Evolutionary conservation across 2,888 invertebrate genomes (phyloP).

Genomic region (Caenorhabditis sp.): DNA sequence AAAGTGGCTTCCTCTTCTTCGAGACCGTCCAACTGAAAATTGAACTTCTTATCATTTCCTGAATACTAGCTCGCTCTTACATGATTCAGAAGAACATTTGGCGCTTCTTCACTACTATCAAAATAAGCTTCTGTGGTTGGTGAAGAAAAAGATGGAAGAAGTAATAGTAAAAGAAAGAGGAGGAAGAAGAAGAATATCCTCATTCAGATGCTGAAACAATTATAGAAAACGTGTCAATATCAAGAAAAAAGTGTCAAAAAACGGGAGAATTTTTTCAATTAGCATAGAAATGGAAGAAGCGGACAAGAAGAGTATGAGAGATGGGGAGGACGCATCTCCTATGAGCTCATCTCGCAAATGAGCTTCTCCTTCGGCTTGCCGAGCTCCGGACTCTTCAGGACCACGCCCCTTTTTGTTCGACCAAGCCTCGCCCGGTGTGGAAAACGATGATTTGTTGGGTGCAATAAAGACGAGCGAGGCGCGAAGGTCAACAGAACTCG

Average conservation of each 20-base stretch:
- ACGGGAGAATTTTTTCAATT: slow-evolving; percentile 23
- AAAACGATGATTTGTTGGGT: slow-evolving; percentile 43
- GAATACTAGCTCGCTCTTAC: slow-evolving; percentile 8
- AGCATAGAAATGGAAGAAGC: slow-evolving; percentile 2
- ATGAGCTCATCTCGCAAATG: slow-evolving; percentile 52
- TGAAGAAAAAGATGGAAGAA: too few species aligned
- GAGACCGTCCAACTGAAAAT: slow-evolving; percentile 33
- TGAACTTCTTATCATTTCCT: background rate
- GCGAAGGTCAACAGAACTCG: slow-evolving; percentile 10
- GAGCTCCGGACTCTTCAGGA: slow-evolving; percentile 7
- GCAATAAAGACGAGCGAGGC: slow-evolving; percentile 13
- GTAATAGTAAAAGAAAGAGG: background rate
- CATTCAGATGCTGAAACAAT: background rate
- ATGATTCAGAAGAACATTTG: slow-evolving; percentile 48
- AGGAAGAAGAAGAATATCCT: slow-evolving; percentile 6
- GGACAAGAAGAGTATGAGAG: background rate
- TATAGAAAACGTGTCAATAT: slow-evolving; percentile 9
- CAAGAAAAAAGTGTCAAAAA: background rate
- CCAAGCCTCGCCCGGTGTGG: slow-evolving; percentile 27
- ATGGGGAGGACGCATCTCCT: background rate
- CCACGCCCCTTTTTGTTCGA: slow-evolving; percentile 35
- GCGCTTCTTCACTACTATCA: slow-evolving; percentile 57
- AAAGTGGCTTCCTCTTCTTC: slow-evolving; percentile 19
- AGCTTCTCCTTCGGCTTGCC: slow-evolving; percentile 20
- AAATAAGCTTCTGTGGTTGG: slow-evolving; percentile 41